Conservation (phyloP, 2,797 vertebrate species). For the Artibeus jamaicensis region DNA sequence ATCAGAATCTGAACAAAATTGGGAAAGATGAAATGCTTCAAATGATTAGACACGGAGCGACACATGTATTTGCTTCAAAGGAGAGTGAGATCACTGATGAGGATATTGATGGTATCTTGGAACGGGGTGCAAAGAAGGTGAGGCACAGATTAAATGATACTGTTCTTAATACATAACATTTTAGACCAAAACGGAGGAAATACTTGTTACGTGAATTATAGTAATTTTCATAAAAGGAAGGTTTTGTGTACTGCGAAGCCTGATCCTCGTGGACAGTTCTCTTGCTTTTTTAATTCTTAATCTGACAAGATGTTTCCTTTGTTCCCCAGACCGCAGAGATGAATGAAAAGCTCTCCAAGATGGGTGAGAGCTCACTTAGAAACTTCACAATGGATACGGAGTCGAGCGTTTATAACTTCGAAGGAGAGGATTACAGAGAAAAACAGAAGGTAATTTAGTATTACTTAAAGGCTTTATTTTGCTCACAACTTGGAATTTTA, state of each 20-base stretch:
- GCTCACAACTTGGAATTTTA: conserved; percentile 17
- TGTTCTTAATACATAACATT: background rate
- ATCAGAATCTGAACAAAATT: conserved; percentile 96
- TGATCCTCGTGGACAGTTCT: background rate
- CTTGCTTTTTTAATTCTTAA: background rate
- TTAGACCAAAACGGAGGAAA: background rate
- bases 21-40: conserved; percentile 99
- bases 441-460: conserved; percentile 94
- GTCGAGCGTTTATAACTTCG: conserved; percentile 97
- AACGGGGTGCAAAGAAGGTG: conserved; percentile 97
- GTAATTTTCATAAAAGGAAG: background rate
- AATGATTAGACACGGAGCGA: conserved; percentile 98
- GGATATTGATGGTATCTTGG: conserved; percentile 95
- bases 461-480: background rate
- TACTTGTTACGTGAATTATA: background rate
- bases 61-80: conserved; percentile 98
- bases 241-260: background rate
- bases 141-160: conserved; percentile 30
- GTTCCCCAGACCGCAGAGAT: conserved; percentile 92
- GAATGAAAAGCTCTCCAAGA: conserved; percentile 94
- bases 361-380: conserved; percentile 96
- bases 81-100: conserved; percentile 99
- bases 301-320: conserved; percentile 2
- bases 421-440: conserved; percentile 99
- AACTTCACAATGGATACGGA: conserved; percentile 99